Conservation (phyloP, 1,140 invertebrate genomes). For the Helicorthomorpha holstii region DNA sequence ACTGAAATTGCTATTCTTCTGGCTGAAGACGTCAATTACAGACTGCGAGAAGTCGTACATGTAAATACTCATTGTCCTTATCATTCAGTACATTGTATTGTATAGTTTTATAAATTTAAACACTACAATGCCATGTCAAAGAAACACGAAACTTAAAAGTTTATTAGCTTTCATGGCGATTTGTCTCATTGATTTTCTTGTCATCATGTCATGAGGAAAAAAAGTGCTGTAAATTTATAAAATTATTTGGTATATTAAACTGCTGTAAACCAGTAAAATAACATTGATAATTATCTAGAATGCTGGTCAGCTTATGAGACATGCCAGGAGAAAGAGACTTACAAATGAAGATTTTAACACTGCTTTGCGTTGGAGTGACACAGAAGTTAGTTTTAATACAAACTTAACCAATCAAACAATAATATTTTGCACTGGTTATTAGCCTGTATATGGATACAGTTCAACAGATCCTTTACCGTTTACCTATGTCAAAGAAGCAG, state of each 20-base stretch:
- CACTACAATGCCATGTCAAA: too few species aligned
- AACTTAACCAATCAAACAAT: background rate
- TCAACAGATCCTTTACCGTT: slow-evolving; percentile 14
- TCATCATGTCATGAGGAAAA: too few species aligned
- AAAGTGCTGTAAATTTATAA: too few species aligned
- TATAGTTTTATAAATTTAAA: too few species aligned
- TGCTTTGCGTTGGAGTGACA: slow-evolving; percentile 21
- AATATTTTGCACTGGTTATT: background rate
- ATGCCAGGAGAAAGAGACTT: slow-evolving; percentile 22
- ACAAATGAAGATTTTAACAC: slow-evolving; percentile 25
- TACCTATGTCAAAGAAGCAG: slow-evolving; percentile 17
- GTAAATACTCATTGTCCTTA: slow-evolving; percentile 10
- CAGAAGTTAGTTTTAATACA: slow-evolving; percentile 17
- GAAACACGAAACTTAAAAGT: too few species aligned
- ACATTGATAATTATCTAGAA: slow-evolving; percentile 16
- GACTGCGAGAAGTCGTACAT: slow-evolving; percentile 22
- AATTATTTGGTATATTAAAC: background rate
- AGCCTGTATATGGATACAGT: slow-evolving; percentile 21
- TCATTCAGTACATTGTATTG: too few species aligned
- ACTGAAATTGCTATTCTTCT: slow-evolving; percentile 21
- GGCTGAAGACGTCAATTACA: slow-evolving; percentile 26
- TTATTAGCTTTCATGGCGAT: too few species aligned
- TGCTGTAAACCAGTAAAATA: background rate
- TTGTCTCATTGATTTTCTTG: too few species aligned
- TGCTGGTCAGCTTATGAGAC: slow-evolving; percentile 24